Evolutionary conservation across 1,140 invertebrate genomes (phyloP).

Genomic region (Sminthurides bifidus): DNA sequence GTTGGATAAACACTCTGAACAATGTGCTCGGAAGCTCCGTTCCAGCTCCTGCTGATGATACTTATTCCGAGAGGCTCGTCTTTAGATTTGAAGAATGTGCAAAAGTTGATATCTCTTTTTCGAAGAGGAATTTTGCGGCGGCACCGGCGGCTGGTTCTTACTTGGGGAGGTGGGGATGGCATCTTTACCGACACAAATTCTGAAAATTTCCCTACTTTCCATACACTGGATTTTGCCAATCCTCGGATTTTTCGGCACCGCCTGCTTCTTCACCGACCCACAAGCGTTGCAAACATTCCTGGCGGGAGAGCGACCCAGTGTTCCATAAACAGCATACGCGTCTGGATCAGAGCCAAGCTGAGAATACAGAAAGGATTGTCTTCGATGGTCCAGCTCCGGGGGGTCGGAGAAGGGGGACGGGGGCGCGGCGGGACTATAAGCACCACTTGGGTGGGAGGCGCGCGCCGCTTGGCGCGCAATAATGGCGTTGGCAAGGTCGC

Average conservation of each 20-base stretch:
- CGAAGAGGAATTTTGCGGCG: too few relatives aligned
- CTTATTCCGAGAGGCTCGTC: constrained; percentile 22
- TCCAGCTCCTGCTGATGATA: not conserved
- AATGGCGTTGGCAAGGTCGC: constrained; percentile 23
- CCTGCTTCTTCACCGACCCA: too few relatives aligned
- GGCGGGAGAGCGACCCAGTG: too few relatives aligned
- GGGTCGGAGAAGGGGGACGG: not conserved
- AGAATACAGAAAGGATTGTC: constrained; percentile 5
- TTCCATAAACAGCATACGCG: too few relatives aligned
- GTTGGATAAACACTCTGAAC: constrained; percentile 7
- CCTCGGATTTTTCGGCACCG: too few relatives aligned
- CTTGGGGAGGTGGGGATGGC: constrained; percentile 14
- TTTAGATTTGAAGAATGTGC: constrained; percentile 14
- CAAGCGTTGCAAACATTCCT: too few relatives aligned
- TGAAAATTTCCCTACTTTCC: constrained; percentile 30
- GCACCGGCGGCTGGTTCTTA: too few relatives aligned
- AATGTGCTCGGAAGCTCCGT: constrained; percentile 18
- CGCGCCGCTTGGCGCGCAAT: constrained; percentile 5
- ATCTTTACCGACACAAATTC: constrained; percentile 15
- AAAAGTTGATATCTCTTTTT: constrained; percentile 28
- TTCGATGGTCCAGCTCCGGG: not conserved
- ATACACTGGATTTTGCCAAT: constrained; percentile 22
- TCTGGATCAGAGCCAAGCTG: too few relatives aligned
- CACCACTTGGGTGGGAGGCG: not conserved
- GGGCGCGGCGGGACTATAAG: not conserved